Percentiles rank a stretch among this genome's conserved stretches.
Conservation (phyloP, 2,113 vertebrate genomes). For the Cavia porcellus region DNA sequence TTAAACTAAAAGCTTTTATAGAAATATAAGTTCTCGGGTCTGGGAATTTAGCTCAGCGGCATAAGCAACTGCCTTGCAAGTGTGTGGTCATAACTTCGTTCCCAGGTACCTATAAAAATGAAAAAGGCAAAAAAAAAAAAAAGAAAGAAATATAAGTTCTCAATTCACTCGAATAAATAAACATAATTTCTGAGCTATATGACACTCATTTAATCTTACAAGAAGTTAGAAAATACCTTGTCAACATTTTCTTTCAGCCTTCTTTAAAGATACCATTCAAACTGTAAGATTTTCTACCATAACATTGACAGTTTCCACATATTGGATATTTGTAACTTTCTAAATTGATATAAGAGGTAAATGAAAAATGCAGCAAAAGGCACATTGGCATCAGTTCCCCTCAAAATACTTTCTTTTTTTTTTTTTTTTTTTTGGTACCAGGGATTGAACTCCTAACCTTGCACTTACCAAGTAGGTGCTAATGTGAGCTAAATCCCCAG, state of each 20-base stretch:
- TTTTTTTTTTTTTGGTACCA: not conserved
- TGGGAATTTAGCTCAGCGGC: too few relatives aligned
- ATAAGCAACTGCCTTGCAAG: too few relatives aligned
- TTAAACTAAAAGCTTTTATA: not conserved
- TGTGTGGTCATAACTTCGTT: too few relatives aligned
- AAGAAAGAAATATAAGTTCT: not conserved
- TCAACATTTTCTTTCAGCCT: not conserved
- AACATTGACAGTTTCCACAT: not conserved
- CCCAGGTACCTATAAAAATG: too few relatives aligned
- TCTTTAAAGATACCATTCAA: not conserved
- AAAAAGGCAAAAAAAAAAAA: too few relatives aligned
- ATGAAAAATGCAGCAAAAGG: not conserved
- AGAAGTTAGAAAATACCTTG: not conserved
- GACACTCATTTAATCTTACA: not conserved
- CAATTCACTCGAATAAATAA: not conserved
- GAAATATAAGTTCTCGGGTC: too few relatives aligned
- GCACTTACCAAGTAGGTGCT: too few relatives aligned
- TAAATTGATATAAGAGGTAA: not conserved
- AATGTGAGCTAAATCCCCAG: too few relatives aligned
- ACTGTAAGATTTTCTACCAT: not conserved
- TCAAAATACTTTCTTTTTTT: not conserved
- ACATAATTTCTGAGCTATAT: not conserved
- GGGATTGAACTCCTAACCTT: too few relatives aligned
- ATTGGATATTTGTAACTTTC: not conserved
- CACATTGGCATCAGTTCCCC: not conserved